Evolutionary conservation across 2,113 vertebrate genomes (phyloP), one percentile per base, ranked within the genome.

Genomic region (Lethenteron reissneri): DNA sequence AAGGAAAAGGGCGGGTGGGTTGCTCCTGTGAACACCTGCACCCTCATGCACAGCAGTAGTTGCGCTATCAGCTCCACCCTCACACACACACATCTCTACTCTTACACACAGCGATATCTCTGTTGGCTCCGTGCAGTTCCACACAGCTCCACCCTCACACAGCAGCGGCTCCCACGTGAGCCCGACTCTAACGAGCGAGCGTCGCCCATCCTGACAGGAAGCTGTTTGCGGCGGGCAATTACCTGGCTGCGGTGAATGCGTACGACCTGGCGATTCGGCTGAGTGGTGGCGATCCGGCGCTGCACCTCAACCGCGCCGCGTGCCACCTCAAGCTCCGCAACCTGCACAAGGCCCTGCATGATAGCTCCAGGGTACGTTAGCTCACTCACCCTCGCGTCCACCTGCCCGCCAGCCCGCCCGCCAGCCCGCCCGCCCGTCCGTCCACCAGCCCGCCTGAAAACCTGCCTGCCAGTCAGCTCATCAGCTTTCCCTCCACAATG

Each of bases 1-100:
- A 97, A 95, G 76, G 85, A 90, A 11, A 95, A 90, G 81, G 94
- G 87, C 75, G 86, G 94, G 94, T 99, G 77, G 80, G 91, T 86
- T 58, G n/a, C 70, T 69, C 69, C n/a, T 69, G 11, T 69, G 9
- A 9, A 17, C 8, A n/a, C 25, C 25, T 17, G 8, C 25, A 69
- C 64, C 11, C 9, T 17, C 25, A 17, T 11, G n/a, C n/a, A 69
- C 25, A 69, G 64, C n/a, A n/a, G n/a, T 69, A 69, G 25, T 69
- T 69, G n/a, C n/a, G n/a, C n/a, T 11, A 25, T 17, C 64, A n/a
- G n/a, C 25, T 69, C 64, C 25, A 69, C 25, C 8, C 25, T 11
- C 64, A n/a, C 9, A 69, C n/a, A 11, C n/a, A 21, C 21, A 17
- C n/a, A 21, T 8, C 25, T 25, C 25, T 25, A 25, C 25, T 25